Conservation (phyloP, 2,797 vertebrate species). For the Pelodytes ibericus region DNA sequence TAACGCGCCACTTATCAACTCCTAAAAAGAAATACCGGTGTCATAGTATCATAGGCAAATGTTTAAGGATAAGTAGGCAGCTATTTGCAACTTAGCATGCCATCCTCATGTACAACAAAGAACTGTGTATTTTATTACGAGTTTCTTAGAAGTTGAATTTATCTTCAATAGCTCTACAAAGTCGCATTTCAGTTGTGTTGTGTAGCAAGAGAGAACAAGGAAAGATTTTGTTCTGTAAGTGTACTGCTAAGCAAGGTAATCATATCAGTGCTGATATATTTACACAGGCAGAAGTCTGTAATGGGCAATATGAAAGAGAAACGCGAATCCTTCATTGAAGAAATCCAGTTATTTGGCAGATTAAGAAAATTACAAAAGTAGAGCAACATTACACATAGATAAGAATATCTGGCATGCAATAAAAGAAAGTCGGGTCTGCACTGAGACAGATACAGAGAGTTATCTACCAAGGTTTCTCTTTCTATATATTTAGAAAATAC, state of each 20-base stretch:
- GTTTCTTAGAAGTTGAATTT: background rate
- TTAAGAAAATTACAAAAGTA: conserved; percentile 33
- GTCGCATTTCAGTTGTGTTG: background rate
- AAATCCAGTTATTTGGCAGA: conserved; percentile 42
- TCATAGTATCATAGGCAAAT: too few species aligned
- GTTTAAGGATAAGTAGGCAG: too few species aligned
- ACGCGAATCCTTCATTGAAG: conserved; percentile 31
- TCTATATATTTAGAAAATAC: conserved; percentile 8
- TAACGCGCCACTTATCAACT: too few species aligned
- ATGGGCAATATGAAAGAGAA: conserved; percentile 37
- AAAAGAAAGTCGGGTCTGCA: conserved; percentile 20
- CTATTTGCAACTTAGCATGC: too few species aligned
- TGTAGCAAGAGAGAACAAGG: background rate
- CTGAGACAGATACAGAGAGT: conserved; percentile 21
- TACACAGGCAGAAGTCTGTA: conserved; percentile 24
- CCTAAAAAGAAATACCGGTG: too few species aligned
- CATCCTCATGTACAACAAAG: too few species aligned
- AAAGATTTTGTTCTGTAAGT: conserved; percentile 19
- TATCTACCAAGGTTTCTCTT: conserved; percentile 1
- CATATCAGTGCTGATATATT: conserved; percentile 44
- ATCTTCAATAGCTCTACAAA: background rate
- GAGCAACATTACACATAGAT: conserved; percentile 21
- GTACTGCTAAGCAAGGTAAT: conserved; percentile 15
- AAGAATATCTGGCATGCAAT: conserved; percentile 45
- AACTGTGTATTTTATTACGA: too few species aligned